Evolutionary conservation across 2,888 invertebrate genomes (phyloP).

Genomic region (Artemia sp.): DNA sequence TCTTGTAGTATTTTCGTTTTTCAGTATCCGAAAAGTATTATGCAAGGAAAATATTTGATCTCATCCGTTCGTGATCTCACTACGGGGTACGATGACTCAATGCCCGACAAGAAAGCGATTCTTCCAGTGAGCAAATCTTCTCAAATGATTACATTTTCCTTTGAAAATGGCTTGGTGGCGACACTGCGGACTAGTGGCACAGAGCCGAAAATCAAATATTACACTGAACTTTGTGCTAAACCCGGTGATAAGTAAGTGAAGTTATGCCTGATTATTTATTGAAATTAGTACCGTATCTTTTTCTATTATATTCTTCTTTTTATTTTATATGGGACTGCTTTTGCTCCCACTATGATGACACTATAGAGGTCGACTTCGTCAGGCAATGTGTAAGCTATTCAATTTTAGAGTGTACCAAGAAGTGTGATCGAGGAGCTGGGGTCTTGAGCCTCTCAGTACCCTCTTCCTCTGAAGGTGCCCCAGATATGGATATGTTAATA

Average conservation of each 20-base stretch:
- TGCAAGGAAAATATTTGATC: constrained; percentile 44
- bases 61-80: constrained; percentile 67
- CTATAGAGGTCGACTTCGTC: not conserved
- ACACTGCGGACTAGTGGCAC: constrained; percentile 93
- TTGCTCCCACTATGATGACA: not conserved
- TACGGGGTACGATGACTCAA: constrained; percentile 60
- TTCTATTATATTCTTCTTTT: constrained; percentile 1
- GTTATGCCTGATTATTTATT: constrained; percentile 16
- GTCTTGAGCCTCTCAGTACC: too few relatives aligned
- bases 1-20: constrained; percentile 28
- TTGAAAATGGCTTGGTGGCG: constrained; percentile 63
- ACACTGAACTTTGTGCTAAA: constrained; percentile 66
- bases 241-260: constrained; percentile 43
- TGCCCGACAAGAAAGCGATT: constrained; percentile 48
- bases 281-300: constrained; percentile 21
- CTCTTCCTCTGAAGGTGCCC: too few relatives aligned
- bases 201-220: constrained; percentile 98
- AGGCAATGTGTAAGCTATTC: not conserved
- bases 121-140: constrained; percentile 46
- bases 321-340: not conserved
- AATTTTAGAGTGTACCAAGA: too few relatives aligned
- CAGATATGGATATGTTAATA: too few relatives aligned
- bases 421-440: too few relatives aligned
- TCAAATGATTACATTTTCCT: constrained; percentile 90
- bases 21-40: constrained; percentile 53